Evolutionary conservation across 2,797 vertebrate genomes (phyloP).

Genomic region (Pipistrellus pipistrellus): DNA sequence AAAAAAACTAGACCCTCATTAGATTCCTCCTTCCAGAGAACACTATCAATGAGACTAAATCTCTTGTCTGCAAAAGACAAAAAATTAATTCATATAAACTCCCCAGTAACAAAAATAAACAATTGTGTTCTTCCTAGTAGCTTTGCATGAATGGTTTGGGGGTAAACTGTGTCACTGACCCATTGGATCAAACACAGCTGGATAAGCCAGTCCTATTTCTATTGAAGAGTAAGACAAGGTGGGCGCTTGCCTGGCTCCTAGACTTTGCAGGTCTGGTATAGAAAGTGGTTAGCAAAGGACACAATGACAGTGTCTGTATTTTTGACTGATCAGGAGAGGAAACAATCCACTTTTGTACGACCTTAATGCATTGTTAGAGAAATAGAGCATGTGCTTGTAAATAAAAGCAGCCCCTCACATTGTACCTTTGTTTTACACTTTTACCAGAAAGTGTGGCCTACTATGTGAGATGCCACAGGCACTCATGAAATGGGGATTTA

Average conservation of each 20-base stretch:
- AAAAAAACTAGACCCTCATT: neutral
- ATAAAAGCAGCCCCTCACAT: neutral
- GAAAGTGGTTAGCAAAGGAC: neutral
- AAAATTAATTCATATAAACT: neutral
- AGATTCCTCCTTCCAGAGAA: neutral
- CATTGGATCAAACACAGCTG: neutral
- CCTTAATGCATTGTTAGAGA: neutral
- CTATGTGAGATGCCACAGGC: neutral
- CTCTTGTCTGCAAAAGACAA: neutral
- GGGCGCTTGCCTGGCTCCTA: rapidly evolving
- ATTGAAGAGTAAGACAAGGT: neutral
- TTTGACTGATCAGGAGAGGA: neutral
- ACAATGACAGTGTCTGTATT: neutral
- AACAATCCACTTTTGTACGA: neutral
- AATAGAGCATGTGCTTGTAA: neutral
- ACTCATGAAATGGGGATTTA: neutral
- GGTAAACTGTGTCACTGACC: neutral
- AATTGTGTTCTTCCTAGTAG: neutral
- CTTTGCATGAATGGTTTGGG: neutral
- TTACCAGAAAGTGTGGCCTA: neutral
- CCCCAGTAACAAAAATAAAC: neutral
- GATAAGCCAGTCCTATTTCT: neutral
- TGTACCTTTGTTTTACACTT: neutral
- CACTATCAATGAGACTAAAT: neutral
- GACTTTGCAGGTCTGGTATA: neutral